phyloP scores from a whole-genome alignment of 1,140 invertebrate genomes.

The Nixonia krombeini region DNA sequence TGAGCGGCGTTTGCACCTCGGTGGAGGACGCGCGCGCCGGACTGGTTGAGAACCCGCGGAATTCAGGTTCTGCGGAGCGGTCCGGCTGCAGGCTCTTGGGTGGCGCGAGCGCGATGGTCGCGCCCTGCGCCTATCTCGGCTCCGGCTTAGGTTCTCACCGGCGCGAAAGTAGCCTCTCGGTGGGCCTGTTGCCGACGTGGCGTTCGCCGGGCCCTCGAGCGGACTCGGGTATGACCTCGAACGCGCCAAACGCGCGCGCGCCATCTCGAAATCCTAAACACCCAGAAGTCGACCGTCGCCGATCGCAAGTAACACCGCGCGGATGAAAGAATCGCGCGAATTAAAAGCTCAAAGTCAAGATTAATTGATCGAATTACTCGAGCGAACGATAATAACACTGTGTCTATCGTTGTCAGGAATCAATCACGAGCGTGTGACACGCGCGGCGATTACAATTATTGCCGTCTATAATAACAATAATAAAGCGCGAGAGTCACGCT shows the following conservation, averaged over 20 bases:
- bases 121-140: constrained; percentile 59
- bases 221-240: constrained; percentile 41
- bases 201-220: constrained; percentile 24
- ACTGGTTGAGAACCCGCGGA: constrained; percentile 65
- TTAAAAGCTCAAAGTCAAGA: too few species aligned
- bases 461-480: constrained; percentile 32
- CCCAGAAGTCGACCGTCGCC: too few species aligned
- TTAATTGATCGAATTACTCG: too few species aligned
- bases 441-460: too few species aligned
- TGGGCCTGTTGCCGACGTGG: constrained; percentile 43
- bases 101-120: constrained; percentile 60
- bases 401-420: background rate
- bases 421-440: background rate
- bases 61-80: constrained; percentile 67
- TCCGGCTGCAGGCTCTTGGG: constrained; percentile 55
- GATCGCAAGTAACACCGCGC: too few species aligned
- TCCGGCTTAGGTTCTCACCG: constrained; percentile 57
- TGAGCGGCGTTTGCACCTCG: constrained; percentile 2
- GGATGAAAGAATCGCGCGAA: too few species aligned
- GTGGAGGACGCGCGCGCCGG: constrained; percentile 6
- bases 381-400: too few species aligned
- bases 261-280: too few species aligned
- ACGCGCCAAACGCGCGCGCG: constrained; percentile 28
- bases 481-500: constrained; percentile 29
- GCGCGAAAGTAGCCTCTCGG: constrained; percentile 40